Evolutionary conservation across 2,113 vertebrate species (phyloP), one percentile per base, ranked within the genome.

Genomic region (Salminus brasiliensis): DNA sequence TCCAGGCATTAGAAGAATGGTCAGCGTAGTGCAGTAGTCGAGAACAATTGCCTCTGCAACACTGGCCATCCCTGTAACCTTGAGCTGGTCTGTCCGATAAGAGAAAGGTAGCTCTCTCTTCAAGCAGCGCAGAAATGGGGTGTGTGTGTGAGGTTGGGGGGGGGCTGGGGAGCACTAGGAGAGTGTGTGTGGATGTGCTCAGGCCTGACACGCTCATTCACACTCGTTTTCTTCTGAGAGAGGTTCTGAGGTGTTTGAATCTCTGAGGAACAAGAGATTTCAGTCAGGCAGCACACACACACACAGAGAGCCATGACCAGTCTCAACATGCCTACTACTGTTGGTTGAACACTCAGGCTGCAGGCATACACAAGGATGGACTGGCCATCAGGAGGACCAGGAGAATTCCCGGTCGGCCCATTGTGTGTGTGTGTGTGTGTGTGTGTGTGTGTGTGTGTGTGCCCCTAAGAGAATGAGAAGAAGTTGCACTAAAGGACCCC

Each of bases 11-110:
- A 47, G 62, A 55, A 32, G 53, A 68, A 41, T 41, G 18, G 52
- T 29, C 53, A 59, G 25, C 30, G n/a, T 63, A 57, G 70, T 27
- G 57, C 43, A 45, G 21, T 45, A 13, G 62, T 67, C 13, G 55
- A 77, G 32, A 16, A 71, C 18, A 45, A 57, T 47, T 49, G 62
- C 39, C 16, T 32, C 47, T 41, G 30, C 45, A 72, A 36, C 25
- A 18, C 34, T 43, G n/a, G 10, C 45, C 47, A 16, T 34, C 47
- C 57, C 13, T 66, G 43, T 49, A 39, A 73, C 68, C 78, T 66
- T 80, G 78, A 65, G 60, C 16, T 27, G 27, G 53, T 80, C 29
- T n/a, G 34, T 34, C 39, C 53, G 67, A 80, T 84, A 73, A 81
- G 60, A 68, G 41, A 76, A 67, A 59, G 49, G 25, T 47, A 41